Percentiles rank a stretch among this genome's conserved stretches.
phyloP scores from a whole-genome alignment of 2,888 invertebrate species.

The Papilio protenor region DNA sequence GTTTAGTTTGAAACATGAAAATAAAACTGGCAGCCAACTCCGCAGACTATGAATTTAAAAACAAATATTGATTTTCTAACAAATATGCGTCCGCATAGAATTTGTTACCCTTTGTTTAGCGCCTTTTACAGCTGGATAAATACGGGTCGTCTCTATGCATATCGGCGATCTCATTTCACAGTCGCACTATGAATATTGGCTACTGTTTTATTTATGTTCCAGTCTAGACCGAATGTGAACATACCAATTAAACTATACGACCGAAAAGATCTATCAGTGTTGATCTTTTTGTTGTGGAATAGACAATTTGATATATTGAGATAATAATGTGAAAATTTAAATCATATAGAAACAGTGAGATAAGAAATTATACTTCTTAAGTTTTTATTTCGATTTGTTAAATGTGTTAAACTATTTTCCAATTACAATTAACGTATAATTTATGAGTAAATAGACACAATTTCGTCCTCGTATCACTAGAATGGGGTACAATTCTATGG shows the following conservation, averaged over 20 bases:
- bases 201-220: conserved; percentile 40
- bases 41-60: conserved; percentile 12
- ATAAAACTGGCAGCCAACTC: conserved; percentile 4
- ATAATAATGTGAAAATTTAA: background rate
- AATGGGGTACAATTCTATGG: no score
- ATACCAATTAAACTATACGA: conserved; percentile 25
- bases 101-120: conserved; percentile 24
- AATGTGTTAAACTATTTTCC: no score
- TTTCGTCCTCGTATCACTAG: no score
- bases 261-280: background rate
- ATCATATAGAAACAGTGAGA: background rate
- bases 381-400: no score
- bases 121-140: conserved; percentile 24
- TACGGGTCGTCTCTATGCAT: conserved; percentile 34
- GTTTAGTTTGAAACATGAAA: conserved; percentile 13
- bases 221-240: conserved; percentile 39
- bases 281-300: background rate
- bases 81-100: conserved; percentile 15
- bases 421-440: no score
- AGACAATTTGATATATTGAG: background rate
- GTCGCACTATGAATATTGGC: conserved; percentile 37
- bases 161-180: conserved; percentile 38
- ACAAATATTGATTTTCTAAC: conserved; percentile 26
- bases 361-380: background rate
- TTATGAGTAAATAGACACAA: no score